Evolutionary conservation across 2,888 invertebrate species (phyloP).

Genomic region (Selenia dentaria): DNA sequence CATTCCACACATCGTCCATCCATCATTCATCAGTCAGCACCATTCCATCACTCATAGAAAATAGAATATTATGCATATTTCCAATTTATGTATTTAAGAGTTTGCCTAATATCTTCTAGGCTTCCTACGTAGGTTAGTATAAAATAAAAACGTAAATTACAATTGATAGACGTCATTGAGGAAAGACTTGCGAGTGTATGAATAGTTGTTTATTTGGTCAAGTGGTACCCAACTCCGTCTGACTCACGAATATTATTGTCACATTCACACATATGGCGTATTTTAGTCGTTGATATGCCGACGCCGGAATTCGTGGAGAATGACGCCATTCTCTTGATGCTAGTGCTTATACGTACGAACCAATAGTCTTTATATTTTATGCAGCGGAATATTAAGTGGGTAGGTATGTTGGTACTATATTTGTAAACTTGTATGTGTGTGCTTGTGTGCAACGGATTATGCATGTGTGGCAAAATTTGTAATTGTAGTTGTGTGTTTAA

Average conservation of each 20-base stretch:
- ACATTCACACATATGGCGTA: slow-evolving; percentile 68
- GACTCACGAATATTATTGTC: slow-evolving; percentile 80
- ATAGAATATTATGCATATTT: no score
- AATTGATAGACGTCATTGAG: slow-evolving; percentile 50
- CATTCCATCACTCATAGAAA: no score
- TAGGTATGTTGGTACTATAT: neutral
- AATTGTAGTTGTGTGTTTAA: no score
- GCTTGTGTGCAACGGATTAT: no score
- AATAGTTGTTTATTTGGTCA: slow-evolving; percentile 79
- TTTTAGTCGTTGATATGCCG: slow-evolving; percentile 72
- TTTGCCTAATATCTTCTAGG: neutral
- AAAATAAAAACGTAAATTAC: slow-evolving; percentile 18
- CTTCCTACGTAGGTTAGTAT: neutral
- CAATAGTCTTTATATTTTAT: slow-evolving; percentile 21
- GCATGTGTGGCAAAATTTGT: no score
- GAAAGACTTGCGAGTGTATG: slow-evolving; percentile 59
- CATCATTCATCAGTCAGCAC: no score
- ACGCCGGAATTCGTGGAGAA: slow-evolving; percentile 67
- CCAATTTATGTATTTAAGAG: neutral
- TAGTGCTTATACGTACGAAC: slow-evolving; percentile 36
- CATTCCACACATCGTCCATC: no score
- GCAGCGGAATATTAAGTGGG: slow-evolving; percentile 17
- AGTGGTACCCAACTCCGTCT: slow-evolving; percentile 61
- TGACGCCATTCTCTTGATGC: slow-evolving; percentile 74
- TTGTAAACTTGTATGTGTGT: neutral